A percentile compares a stretch with the other conserved stretches of the same genome.
These are phyloP conservation scores for Drosophila sp. DNA, from an alignment of 1,140 invertebrate species.

Conservation along the genomic window DNA sequence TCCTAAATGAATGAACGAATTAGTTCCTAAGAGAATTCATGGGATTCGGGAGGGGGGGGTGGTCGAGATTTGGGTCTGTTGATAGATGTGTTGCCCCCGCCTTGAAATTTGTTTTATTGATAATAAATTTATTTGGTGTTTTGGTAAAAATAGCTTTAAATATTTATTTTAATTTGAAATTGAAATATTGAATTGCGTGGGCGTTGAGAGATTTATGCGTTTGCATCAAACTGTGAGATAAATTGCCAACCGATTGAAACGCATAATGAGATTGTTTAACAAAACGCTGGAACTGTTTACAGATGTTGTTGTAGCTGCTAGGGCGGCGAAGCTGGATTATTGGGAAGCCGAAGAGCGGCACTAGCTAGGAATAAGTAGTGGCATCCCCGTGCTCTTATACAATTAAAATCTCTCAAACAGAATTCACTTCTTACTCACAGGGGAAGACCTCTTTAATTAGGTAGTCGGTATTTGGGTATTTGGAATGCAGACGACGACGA, in stretches of 20 bases:
- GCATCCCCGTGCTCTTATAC: background rate
- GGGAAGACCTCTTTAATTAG: background rate
- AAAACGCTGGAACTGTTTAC: constrained; percentile 61
- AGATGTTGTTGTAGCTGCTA: constrained; percentile 5
- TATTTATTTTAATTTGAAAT: constrained; percentile 81
- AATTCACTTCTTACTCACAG: background rate
- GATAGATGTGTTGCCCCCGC: constrained; percentile 31
- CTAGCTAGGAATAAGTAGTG: background rate
- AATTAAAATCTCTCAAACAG: constrained; percentile 23
- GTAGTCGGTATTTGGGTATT: too few species aligned
- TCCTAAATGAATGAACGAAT: constrained; percentile 68
- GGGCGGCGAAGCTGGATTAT: too few species aligned
- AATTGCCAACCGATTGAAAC: constrained; percentile 67
- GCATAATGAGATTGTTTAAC: constrained; percentile 35
- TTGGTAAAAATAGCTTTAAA: constrained; percentile 61
- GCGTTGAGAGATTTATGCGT: constrained; percentile 80
- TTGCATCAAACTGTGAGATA: constrained; percentile 82
- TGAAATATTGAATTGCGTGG: constrained; percentile 67
- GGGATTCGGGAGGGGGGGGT: constrained; percentile 1
- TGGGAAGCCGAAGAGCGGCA: background rate
- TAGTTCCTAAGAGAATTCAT: constrained; percentile 68
- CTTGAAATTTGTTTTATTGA: constrained; percentile 48
- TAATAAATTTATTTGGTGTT: constrained; percentile 59
- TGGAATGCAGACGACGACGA: background rate
- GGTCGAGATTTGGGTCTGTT: background rate